Conservation (phyloP, 2,797 vertebrate genomes). For the Loris lydekkerianus region DNA sequence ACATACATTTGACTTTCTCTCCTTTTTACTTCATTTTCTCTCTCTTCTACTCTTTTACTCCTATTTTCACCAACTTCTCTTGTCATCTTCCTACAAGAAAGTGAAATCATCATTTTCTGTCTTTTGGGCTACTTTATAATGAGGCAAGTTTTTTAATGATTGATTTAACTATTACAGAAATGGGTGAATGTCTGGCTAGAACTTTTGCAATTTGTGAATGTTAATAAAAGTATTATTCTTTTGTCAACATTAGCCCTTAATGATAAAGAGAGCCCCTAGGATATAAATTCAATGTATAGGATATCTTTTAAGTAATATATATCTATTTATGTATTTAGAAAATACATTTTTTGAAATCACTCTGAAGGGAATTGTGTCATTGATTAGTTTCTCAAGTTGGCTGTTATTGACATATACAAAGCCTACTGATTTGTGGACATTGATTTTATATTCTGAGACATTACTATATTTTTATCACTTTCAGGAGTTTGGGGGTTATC, state of each 20-base stretch:
- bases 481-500: no score
- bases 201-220: neutral
- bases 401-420: no score
- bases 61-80: neutral
- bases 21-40: neutral
- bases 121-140: neutral
- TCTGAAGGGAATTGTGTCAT: no score
- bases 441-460: no score
- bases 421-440: no score
- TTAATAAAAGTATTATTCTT: neutral
- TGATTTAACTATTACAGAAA: neutral
- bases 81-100: neutral
- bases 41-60: neutral
- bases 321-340: neutral
- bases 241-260: neutral
- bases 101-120: neutral
- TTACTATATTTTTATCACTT: no score
- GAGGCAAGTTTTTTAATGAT: neutral
- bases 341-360: neutral
- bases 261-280: neutral
- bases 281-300: neutral
- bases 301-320: slow-evolving; percentile 4
- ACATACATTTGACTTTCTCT: neutral
- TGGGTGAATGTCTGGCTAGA: neutral
- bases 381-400: no score